These are phyloP conservation scores for Triops longicaudatus DNA, from an alignment of 1,140 invertebrate species.

Conservation along the genomic window DNA sequence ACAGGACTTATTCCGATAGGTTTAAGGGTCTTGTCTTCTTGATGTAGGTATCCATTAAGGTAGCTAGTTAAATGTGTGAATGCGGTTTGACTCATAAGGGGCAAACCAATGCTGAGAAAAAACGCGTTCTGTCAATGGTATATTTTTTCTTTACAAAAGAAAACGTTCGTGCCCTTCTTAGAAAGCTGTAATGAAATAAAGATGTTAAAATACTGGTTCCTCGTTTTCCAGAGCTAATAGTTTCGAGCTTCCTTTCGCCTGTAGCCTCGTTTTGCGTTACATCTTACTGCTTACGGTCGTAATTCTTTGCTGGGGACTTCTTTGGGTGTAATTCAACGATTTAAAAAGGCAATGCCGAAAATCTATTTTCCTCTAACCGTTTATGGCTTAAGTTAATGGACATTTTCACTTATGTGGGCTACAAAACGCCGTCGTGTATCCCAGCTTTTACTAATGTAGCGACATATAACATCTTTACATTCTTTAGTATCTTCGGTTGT, in stretches of 20 bases:
- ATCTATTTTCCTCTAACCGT: not conserved
- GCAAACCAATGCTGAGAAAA: not conserved
- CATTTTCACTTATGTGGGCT: not conserved
- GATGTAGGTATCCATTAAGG: not conserved
- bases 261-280: not conserved
- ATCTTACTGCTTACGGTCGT: not conserved
- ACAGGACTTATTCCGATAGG: not conserved
- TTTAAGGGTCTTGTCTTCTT: not conserved
- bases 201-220: too few species aligned
- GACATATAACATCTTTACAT: not conserved
- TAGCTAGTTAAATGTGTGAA: not conserved
- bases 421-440: not conserved
- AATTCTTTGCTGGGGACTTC: not conserved
- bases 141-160: not conserved
- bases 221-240: too few species aligned
- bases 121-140: not conserved
- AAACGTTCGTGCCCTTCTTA: too few species aligned
- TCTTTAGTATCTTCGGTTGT: not conserved
- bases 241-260: not conserved
- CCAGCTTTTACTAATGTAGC: not conserved
- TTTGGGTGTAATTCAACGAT: not conserved
- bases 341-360: not conserved
- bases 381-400: conserved; percentile 12
- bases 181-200: too few species aligned
- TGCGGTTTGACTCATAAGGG: not conserved